Percentiles rank a stretch among this genome's conserved stretches.
Conservation (phyloP, 2,888 invertebrate genomes). For the Chouioia cunea region DNA sequence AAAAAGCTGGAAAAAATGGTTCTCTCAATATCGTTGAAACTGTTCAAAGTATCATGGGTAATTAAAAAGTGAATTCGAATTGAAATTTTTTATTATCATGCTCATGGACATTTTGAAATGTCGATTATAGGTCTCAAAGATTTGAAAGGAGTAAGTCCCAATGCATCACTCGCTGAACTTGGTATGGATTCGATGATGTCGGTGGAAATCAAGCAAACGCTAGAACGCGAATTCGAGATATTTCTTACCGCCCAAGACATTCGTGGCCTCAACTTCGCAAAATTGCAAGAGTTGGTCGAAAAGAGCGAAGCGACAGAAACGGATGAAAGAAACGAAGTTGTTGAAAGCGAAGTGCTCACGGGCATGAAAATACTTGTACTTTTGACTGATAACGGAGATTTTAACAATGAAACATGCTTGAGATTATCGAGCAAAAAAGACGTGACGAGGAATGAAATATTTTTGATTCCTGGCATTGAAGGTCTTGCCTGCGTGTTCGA, state of each 20-base stretch:
- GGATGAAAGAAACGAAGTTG: too few species aligned
- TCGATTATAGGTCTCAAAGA: slow-evolving; percentile 64
- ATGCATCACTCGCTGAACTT: slow-evolving; percentile 85
- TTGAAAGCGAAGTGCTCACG: slow-evolving; percentile 37
- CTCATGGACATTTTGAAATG: too few species aligned
- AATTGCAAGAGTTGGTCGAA: slow-evolving; percentile 67
- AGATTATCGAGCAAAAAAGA: slow-evolving; percentile 53
- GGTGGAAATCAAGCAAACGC: slow-evolving; percentile 92
- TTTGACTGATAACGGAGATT: slow-evolving; percentile 45
- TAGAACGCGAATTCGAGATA: slow-evolving; percentile 90
- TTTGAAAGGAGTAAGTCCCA: slow-evolving; percentile 76
- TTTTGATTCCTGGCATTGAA: slow-evolving; percentile 66
- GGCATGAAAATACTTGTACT: slow-evolving; percentile 54
- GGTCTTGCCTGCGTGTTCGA: slow-evolving; percentile 61
- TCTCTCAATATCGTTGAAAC: slow-evolving; percentile 80
- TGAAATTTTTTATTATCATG: too few species aligned
- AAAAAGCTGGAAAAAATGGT: slow-evolving; percentile 74
- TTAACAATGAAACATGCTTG: slow-evolving; percentile 50
- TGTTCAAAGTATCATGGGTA: slow-evolving; percentile 74
- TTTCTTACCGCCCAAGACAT: slow-evolving; percentile 85
- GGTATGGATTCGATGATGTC: slow-evolving; percentile 98
- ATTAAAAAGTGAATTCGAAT: too few species aligned
- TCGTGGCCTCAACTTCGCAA: slow-evolving; percentile 82
- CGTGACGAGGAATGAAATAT: slow-evolving; percentile 35
- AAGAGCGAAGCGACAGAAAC: slow-evolving; percentile 6